These are phyloP conservation scores for Chrysolina americana DNA, from an alignment of 2,888 invertebrate genomes.

Conservation along the genomic window DNA sequence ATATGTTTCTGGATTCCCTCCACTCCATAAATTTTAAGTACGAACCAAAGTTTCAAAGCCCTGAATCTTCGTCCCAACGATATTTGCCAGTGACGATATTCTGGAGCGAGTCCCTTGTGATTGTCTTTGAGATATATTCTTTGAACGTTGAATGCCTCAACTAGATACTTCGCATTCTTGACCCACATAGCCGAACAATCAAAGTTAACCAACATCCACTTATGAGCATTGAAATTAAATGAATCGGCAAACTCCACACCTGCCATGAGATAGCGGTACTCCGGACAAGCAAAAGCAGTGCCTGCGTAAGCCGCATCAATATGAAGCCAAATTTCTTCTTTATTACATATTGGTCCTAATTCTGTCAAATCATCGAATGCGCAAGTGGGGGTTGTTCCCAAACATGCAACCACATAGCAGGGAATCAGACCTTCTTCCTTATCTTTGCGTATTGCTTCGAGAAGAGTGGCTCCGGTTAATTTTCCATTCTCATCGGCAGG, in stretches of 20 bases:
- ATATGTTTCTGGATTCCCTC: constrained; percentile 86
- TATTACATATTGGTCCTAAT: constrained; percentile 85
- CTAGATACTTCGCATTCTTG: constrained; percentile 84
- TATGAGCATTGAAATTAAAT: constrained; percentile 95
- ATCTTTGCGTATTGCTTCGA: constrained; percentile 84
- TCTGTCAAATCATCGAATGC: constrained; percentile 93
- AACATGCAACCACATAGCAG: constrained; percentile 84
- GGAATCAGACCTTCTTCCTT: constrained; percentile 86
- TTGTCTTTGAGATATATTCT: constrained; percentile 90
- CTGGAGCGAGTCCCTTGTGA: constrained; percentile 75
- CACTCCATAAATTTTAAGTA: constrained; percentile 86
- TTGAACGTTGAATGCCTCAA: constrained; percentile 93
- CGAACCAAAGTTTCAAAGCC: constrained; percentile 94
- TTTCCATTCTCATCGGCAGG: constrained; percentile 78
- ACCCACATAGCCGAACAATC: constrained; percentile 97
- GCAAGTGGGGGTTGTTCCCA: constrained; percentile 82
- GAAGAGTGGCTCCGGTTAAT: constrained; percentile 79
- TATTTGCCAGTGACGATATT: constrained; percentile 89
- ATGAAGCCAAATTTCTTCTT: constrained; percentile 89
- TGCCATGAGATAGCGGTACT: constrained; percentile 76
- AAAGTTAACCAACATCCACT: constrained; percentile 96
- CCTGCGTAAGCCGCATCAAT: constrained; percentile 98
- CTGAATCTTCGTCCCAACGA: constrained; percentile 91
- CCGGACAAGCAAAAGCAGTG: constrained; percentile 92
- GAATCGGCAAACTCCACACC: constrained; percentile 89